Conservation (phyloP, 1,140 invertebrate genomes). For the Dysdera silvatica region DNA sequence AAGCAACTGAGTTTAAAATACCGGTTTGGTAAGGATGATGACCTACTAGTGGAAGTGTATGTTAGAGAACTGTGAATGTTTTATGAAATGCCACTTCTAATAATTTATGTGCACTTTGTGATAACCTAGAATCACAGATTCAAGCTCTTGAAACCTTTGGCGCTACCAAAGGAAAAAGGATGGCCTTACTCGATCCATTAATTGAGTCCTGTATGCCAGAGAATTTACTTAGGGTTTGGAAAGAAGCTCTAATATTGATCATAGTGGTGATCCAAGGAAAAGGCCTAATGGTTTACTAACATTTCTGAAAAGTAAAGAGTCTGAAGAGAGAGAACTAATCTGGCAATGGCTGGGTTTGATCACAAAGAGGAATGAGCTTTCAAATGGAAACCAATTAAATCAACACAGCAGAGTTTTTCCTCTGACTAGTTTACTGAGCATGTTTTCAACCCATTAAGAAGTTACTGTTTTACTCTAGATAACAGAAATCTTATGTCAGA, state of each 20-base stretch:
- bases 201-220: constrained; percentile 40
- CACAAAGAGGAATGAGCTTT: too few species aligned
- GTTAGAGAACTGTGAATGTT: constrained; percentile 29
- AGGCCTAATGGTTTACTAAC: neutral
- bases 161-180: constrained; percentile 36
- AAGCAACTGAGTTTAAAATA: constrained; percentile 30
- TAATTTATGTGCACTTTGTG: constrained; percentile 17
- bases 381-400: too few species aligned
- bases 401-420: too few species aligned
- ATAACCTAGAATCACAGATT: constrained; percentile 38
- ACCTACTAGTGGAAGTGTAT: constrained; percentile 28
- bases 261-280: neutral
- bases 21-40: constrained; percentile 28
- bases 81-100: neutral
- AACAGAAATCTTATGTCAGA: too few species aligned
- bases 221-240: constrained; percentile 35
- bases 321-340: neutral
- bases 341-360: too few species aligned
- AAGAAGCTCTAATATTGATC: constrained; percentile 16
- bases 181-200: constrained; percentile 37
- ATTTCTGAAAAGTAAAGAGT: constrained; percentile 3
- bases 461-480: too few species aligned
- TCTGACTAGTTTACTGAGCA: too few species aligned
- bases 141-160: constrained; percentile 36
- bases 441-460: too few species aligned